Conservation (phyloP, 2,797 vertebrate species). For the Chrysolophus pictus region DNA sequence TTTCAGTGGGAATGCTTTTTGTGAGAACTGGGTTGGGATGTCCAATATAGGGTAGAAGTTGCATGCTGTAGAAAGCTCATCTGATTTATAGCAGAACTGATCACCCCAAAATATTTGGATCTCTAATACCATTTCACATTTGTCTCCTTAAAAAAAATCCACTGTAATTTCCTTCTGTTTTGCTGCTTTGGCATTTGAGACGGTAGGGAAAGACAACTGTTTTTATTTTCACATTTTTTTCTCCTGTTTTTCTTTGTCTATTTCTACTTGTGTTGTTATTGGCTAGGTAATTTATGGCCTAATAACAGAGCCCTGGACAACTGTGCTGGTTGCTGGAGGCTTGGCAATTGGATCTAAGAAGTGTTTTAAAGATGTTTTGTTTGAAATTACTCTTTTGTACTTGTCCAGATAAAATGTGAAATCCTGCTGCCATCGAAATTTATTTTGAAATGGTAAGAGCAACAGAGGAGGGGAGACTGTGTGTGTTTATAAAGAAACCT, state of each 20-base stretch:
- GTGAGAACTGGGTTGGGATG: not conserved
- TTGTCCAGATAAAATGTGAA: conserved; percentile 13
- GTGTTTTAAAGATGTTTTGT: conserved; percentile 15
- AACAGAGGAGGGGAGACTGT: not conserved
- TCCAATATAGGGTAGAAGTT: not conserved
- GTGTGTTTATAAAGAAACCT: not conserved
- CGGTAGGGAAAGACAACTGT: not conserved
- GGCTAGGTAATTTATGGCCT: conserved; percentile 9
- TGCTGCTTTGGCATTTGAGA: not conserved
- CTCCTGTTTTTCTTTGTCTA: not conserved
- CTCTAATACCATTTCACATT: not conserved
- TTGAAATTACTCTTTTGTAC: conserved; percentile 48
- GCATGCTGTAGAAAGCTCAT: not conserved
- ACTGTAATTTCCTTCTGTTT: not conserved
- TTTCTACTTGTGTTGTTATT: not conserved
- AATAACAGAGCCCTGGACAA: not conserved
- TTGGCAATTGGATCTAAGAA: not conserved
- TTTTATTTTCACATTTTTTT: not conserved
- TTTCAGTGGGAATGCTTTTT: not conserved
- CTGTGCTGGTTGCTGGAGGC: conserved; percentile 11
- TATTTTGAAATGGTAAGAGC: not conserved
- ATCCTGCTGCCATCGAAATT: not conserved
- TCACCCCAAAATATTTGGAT: not conserved
- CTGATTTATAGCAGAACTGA: not conserved
- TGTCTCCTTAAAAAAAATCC: not conserved